A percentile compares a stretch with the other conserved stretches of the same genome.
These are phyloP conservation scores for Ceyx melanurus DNA, from an alignment of 2,113 vertebrate species.

Conservation along the genomic window DNA sequence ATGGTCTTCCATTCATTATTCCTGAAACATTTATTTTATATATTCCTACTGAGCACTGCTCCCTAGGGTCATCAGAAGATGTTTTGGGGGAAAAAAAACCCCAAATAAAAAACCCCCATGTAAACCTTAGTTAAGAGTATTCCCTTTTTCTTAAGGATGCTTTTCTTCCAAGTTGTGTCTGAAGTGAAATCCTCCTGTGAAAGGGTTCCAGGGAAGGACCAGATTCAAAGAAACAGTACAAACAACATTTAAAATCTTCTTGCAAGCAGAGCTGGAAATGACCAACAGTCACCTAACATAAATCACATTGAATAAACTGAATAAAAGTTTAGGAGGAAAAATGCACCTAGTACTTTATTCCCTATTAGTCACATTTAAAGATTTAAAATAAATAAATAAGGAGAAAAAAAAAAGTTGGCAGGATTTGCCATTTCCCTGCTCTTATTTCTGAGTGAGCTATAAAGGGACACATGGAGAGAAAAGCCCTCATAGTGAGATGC, in stretches of 20 bases:
- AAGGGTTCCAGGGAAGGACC: not conserved
- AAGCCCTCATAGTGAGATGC: not conserved
- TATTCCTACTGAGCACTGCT: not conserved
- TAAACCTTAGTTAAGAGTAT: not conserved
- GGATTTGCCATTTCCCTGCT: not conserved
- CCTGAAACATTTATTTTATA: not conserved
- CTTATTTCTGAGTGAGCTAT: not conserved
- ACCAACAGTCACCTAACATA: not conserved
- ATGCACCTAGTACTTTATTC: not conserved
- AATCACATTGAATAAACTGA: not conserved
- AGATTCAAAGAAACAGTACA: not conserved
- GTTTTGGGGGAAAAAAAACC: not conserved
- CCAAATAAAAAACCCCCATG: too few relatives aligned
- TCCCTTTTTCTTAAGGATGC: not conserved
- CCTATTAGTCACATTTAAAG: not conserved
- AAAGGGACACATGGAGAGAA: not conserved
- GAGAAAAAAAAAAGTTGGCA: not conserved
- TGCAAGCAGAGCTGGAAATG: not conserved
- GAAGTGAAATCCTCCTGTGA: not conserved
- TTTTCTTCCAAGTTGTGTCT: not conserved
- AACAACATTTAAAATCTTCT: not conserved
- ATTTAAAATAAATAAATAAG: not conserved
- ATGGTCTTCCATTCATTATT: not conserved
- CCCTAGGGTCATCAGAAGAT: not conserved
- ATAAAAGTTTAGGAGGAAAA: not conserved